Percentiles rank a stretch among this genome's conserved stretches.
Conservation (phyloP, 2,888 invertebrate genomes). For the Eurois occulta region DNA sequence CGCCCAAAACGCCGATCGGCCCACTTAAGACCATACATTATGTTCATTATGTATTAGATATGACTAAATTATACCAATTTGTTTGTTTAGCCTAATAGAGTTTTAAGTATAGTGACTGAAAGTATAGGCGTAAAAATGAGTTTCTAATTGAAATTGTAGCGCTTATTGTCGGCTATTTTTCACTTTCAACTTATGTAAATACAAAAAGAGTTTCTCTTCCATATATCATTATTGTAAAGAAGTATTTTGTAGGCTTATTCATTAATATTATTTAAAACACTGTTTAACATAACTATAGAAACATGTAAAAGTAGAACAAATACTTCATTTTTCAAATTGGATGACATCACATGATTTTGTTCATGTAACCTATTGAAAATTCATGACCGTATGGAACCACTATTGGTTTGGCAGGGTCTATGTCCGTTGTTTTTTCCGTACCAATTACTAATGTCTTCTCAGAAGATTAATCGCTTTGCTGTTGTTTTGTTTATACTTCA, state of each 20-base stretch:
- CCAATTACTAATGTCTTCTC: slow-evolving; percentile 54
- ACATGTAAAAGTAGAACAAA: slow-evolving; percentile 35
- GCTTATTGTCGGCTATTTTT: not conserved
- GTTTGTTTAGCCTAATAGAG: slow-evolving; percentile 39
- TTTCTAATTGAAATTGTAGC: slow-evolving; percentile 18
- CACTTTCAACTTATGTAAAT: not conserved
- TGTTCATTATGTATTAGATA: slow-evolving; percentile 59
- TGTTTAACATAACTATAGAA: slow-evolving; percentile 16
- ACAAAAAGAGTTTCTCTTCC: slow-evolving; percentile 12
- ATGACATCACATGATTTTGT: slow-evolving; percentile 39
- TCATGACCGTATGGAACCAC: slow-evolving; percentile 19
- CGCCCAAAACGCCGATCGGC: slow-evolving; percentile 79
- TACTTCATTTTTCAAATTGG: slow-evolving; percentile 48
- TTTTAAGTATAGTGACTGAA: slow-evolving; percentile 40
- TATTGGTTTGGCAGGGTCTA: slow-evolving; percentile 44
- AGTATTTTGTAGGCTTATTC: slow-evolving; percentile 2
- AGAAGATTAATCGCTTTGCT: slow-evolving; percentile 69
- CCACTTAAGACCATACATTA: slow-evolving; percentile 71
- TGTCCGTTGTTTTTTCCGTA: slow-evolving; percentile 47
- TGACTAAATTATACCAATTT: slow-evolving; percentile 56
- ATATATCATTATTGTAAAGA: slow-evolving; percentile 10
- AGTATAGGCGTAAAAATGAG: slow-evolving; percentile 14
- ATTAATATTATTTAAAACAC: slow-evolving; percentile 23
- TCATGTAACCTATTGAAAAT: slow-evolving; percentile 31
- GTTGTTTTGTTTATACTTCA: slow-evolving; percentile 66